Conservation (phyloP, 1,140 invertebrate species). For the Melitaea cinxia region DNA sequence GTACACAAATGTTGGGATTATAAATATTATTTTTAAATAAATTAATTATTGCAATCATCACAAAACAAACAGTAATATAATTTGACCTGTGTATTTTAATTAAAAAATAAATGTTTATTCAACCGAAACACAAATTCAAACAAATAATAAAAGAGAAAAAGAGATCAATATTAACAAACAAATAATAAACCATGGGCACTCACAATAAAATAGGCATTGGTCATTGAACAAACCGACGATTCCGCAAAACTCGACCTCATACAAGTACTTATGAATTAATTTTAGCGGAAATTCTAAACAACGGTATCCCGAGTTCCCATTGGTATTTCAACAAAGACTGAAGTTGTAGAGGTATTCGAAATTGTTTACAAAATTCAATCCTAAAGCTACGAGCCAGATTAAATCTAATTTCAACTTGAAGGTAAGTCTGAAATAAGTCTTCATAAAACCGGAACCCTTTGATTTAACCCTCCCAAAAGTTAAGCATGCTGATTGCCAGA, state of each 20-base stretch:
- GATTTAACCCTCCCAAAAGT: slow-evolving; percentile 79
- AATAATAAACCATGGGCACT: slow-evolving; percentile 42
- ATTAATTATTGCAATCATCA: too few species aligned
- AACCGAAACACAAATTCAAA: not conserved
- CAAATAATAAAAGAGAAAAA: not conserved
- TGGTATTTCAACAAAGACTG: slow-evolving; percentile 80
- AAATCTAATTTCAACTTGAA: slow-evolving; percentile 82
- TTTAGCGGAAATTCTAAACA: slow-evolving; percentile 77
- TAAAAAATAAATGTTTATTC: not conserved
- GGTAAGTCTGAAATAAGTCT: slow-evolving; percentile 82
- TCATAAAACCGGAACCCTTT: slow-evolving; percentile 81
- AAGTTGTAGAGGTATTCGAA: slow-evolving; percentile 79
- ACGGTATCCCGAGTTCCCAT: slow-evolving; percentile 71
- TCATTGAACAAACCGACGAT: slow-evolving; percentile 54
- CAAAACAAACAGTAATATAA: too few species aligned
- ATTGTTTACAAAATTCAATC: slow-evolving; percentile 82
- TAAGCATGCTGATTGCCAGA: slow-evolving; percentile 78
- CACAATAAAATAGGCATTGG: slow-evolving; percentile 61
- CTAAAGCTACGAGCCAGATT: slow-evolving; percentile 80
- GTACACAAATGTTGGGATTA: too few species aligned
- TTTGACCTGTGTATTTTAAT: not conserved
- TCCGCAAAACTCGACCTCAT: slow-evolving; percentile 67
- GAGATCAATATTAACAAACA: slow-evolving; percentile 14
- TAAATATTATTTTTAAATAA: too few species aligned
- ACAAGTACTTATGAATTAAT: slow-evolving; percentile 72